Evolutionary conservation across 2,113 vertebrate species (phyloP).

Genomic region (Tragelaphus imberbis): DNA sequence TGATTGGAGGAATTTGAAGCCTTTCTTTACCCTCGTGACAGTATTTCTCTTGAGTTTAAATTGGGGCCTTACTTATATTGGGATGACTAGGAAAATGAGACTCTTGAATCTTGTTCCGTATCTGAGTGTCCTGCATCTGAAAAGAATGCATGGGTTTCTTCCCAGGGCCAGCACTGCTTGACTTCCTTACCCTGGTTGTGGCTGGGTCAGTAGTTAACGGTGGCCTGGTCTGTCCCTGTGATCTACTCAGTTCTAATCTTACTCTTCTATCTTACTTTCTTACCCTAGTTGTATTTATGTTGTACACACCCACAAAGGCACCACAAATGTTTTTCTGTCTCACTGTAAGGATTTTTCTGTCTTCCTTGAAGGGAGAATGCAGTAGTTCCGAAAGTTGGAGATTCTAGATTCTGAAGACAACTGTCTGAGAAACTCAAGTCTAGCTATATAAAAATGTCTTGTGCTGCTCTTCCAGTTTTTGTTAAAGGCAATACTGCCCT

Average conservation of each 20-base stretch:
- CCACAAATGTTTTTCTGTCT: background rate
- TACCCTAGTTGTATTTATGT: background rate
- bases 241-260: constrained; percentile 10
- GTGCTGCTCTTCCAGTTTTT: background rate
- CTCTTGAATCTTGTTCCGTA: background rate
- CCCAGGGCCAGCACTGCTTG: background rate
- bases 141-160: background rate
- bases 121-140: background rate
- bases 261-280: background rate
- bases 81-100: constrained; percentile 6
- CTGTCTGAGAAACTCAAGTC: background rate
- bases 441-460: background rate
- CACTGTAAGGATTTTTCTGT: background rate
- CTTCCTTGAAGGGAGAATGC: background rate
- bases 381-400: background rate
- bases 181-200: background rate
- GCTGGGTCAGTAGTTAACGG: background rate
- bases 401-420: constrained; percentile 13
- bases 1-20: background rate
- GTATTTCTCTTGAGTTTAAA: constrained; percentile 28
- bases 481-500: constrained; percentile 74
- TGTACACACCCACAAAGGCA: background rate
- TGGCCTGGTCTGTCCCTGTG: background rate
- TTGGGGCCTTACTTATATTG: background rate
- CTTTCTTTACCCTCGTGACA: background rate